phyloP scores from a whole-genome alignment of 2,888 invertebrate genomes.

The Melieria picta region DNA sequence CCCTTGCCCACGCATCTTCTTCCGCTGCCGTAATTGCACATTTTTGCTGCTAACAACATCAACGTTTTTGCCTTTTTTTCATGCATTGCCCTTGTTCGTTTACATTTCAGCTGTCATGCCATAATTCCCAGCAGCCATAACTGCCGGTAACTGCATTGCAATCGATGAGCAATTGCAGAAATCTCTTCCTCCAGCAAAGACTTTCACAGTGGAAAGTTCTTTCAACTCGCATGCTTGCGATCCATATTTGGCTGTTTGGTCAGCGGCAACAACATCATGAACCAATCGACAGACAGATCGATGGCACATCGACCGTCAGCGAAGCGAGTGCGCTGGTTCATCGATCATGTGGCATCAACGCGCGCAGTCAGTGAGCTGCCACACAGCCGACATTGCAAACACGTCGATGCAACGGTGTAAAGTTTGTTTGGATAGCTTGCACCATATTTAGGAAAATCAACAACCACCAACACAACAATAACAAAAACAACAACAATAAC shows the following conservation, averaged over 20 bases:
- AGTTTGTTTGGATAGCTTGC: conserved; percentile 11
- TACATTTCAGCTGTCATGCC: too few relatives aligned
- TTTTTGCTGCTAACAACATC: too few relatives aligned
- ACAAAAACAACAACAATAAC: conserved; percentile 3
- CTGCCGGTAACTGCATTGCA: conserved; percentile 1
- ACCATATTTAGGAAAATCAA: conserved; percentile 21
- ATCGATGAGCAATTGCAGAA: conserved; percentile 21
- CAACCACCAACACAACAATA: background rate
- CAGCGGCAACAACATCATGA: too few relatives aligned
- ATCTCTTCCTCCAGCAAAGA: conserved; percentile 27
- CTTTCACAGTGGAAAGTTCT: conserved; percentile 41
- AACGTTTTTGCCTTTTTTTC: too few relatives aligned
- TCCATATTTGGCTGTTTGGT: too few relatives aligned
- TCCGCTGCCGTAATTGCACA: too few relatives aligned
- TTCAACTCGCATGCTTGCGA: conserved; percentile 32
- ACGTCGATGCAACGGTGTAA: background rate
- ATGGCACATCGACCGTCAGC: conserved; percentile 27
- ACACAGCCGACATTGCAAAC: conserved; percentile 3
- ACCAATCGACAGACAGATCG: conserved; percentile 18
- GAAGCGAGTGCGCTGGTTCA: background rate
- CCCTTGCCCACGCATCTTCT: too few relatives aligned
- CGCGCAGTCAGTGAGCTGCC: conserved; percentile 21
- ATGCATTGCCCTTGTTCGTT: too few relatives aligned
- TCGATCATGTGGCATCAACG: conserved; percentile 11
- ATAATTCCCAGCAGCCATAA: too few relatives aligned